Base-by-base conservation (phyloP, 2,797 vertebrate species). In the Sebastes variabilis region DNA sequence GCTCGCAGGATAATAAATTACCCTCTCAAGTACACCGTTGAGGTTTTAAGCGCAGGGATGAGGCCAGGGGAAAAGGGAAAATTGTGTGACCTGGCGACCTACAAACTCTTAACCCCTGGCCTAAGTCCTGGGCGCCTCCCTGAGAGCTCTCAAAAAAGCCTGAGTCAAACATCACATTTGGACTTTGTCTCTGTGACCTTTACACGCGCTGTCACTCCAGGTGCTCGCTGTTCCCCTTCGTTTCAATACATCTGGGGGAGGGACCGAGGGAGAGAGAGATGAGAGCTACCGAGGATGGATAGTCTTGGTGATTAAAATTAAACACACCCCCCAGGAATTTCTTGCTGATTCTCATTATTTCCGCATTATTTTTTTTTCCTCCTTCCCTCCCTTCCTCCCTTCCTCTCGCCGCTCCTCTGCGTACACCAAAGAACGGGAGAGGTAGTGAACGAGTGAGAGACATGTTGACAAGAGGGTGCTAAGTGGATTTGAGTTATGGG, bases 401-500 rank as follows among this genome's bases (percentile, higher is more conserved):
- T 81, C 81, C 84, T 79, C 72, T 68, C 62, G 27, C 82, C 77
- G 52, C 75, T 77, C 66, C 61, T 77, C 79, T 54, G 49, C 79
- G n/a, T 22, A 16, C 46, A 66, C 71, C 59, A 79, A 89, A 81
- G 89, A 87, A 42, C 52, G 88, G 36, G 85, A 89, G 88, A 90
- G 81, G 84, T 29, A 76, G 88, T 54, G 90, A 84, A 83, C 78
- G 80, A 89, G 83, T 85, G 94, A 95, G 91, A 94, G 94, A 93
- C 94, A 93, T 73, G 93, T 90, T 96, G 96, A 96, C 95, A 96
- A 89, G 79, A 89, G 85, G 87, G 92, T 88, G 95, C 95, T 96
- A 96, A 96, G 95, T 96, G 95, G 96, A 95, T 95, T 94, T 96
- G 96, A 96, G 93, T 96, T 96, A 96, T 96, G 95, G 93, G 94